Evolutionary conservation across 2,113 vertebrate genomes (phyloP).

Genomic region (Pteruthius melanotis): DNA sequence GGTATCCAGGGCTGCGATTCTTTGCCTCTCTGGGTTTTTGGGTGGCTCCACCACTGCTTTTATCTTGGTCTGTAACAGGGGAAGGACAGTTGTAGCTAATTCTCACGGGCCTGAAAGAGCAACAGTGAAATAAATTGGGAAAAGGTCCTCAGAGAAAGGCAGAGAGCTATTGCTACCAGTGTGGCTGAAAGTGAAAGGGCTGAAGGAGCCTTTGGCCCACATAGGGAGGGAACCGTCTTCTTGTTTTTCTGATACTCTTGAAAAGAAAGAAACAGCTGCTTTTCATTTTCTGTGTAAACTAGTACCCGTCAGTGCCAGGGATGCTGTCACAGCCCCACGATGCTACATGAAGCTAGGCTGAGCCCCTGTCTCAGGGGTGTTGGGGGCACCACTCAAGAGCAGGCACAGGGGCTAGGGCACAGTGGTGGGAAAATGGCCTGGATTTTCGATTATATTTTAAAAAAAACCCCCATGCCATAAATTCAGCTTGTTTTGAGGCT

Average conservation of each 20-base stretch:
- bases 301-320: neutral
- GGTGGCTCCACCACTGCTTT: neutral
- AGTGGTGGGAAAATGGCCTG: neutral
- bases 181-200: slow-evolving; percentile 42
- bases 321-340: neutral
- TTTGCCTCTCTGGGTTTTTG: neutral
- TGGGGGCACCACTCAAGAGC: neutral
- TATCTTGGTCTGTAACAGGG: neutral
- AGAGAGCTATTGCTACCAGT: neutral
- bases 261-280: slow-evolving; percentile 20
- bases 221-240: neutral
- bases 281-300: neutral
- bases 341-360: neutral
- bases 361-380: accelerated
- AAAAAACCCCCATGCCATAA: accelerated
- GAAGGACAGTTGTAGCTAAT: neutral
- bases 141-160: neutral
- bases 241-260: slow-evolving; percentile 26
- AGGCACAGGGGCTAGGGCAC: neutral
- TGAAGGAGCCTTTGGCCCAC: neutral
- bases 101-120: neutral
- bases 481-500: neutral
- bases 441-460: neutral
- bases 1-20: neutral
- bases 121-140: neutral